Evolutionary conservation across 1,140 invertebrate genomes (phyloP), one percentile per base, ranked within the genome.

Genomic region (Camponotus vicinus): DNA sequence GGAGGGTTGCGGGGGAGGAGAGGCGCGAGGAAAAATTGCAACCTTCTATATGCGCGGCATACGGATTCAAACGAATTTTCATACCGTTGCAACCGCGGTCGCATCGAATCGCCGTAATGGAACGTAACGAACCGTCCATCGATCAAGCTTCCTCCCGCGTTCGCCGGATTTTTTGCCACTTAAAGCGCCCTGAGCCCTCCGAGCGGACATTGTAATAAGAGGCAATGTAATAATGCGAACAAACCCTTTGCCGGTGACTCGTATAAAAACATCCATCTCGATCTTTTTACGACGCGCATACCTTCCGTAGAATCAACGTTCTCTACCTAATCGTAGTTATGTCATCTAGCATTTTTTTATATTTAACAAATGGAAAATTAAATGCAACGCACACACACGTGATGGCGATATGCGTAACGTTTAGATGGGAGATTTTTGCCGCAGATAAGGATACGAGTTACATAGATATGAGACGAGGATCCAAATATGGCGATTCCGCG

Each of bases 121-220:
- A 80, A 86, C 76, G 64, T 79, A 86, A 86, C 84, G 52, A 78
- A 86, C 61, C 76, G 73, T 13, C 83, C 84, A 86, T 86, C 84
- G 84, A 86, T 86, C 84, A 86, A 55, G 21, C 66, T 52, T 78
- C 34, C 75, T 61, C 37, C n/a, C 45, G 8, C 32, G 73, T 70
- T 70, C 52, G 9, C 42, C 64, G 40, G 13, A 66, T 78, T 86
- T 86, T 86, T 86, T 86, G 76, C 76, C 84, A 86, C 75, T 86
- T 86, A 86, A 86, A 52, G 40, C 83, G 63, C 34, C 45, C 37
- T 18, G 21, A 52, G 49, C 13, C 18, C 55, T 55, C 27, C 27
- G 27, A 11, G 63, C 27, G 40, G 40, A 13, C 42, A 71, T 83
- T 83, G 61, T 83, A 83, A 83, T 63, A 83, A 83, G 55, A 21